Base-by-base conservation (phyloP, 2,113 vertebrate species). In the Ahaetulla prasina region DNA sequence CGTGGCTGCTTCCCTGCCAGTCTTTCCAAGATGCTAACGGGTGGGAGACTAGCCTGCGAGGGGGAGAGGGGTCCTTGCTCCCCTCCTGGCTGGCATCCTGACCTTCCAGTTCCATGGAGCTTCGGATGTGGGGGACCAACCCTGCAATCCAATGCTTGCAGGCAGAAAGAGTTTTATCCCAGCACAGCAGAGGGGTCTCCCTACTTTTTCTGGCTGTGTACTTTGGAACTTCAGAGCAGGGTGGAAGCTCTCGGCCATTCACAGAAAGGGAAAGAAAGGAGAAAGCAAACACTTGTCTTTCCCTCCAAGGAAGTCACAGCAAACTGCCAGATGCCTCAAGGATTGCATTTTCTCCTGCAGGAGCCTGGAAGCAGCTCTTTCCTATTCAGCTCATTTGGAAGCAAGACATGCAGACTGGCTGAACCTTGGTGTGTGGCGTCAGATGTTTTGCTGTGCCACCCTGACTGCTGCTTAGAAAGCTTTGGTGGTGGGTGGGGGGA, bases 401-500 rank as follows among this genome's bases (percentile, higher is more conserved):
- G 10, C 68, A 12, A 12, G 3, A 9, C 93, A 25, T 50, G 4
- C 0, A 22, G 80, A 10, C 88, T 60, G 27, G 27, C 45, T 45
- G 90, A 84, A 91, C 5, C 89, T 52, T 14, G 22, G 2, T 27
- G 47, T 43, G 85, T 49, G 25, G 18, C 45, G 74, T 55, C 55
- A 55, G 14, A 49, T 84, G 49, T 49, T 50, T 8, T 47, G 60
- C 87, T 91, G 55, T 87, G 85, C 85, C 85, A 39, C 45, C 30
- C 47, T 91, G 55, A 1, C 18, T 60, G 84, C 54, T 50, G 43
- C 53, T 50, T 60, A 11, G 35, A 87, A 25, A 43, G 8, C 35
- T n/a, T 52, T 27, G 54, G 20, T 0, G 2, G 11, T 0, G 22
- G 22, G 45, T 20, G 5, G 5, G 8, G 5, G 10, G 8, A 35